phyloP scores from a whole-genome alignment of 2,888 invertebrate genomes.

The Podotricha telesiphe region DNA sequence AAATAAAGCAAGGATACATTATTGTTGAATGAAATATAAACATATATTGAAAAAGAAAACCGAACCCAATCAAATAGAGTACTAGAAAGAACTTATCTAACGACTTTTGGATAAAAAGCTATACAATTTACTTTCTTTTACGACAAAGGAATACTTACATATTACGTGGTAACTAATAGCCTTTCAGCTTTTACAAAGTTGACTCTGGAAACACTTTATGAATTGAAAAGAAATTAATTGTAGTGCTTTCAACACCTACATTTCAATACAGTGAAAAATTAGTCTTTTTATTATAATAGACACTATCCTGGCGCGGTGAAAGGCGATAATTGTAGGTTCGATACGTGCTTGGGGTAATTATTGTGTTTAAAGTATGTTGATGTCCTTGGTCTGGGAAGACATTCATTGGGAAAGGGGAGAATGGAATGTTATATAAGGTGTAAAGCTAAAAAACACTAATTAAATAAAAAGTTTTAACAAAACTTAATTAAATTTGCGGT shows the following conservation, averaged over 20 bases:
- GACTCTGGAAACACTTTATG: slow-evolving; percentile 4
- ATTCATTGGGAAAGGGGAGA: too few relatives aligned
- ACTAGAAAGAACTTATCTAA: slow-evolving; percentile 28
- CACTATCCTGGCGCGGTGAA: too few relatives aligned
- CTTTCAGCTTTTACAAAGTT: slow-evolving; percentile 9
- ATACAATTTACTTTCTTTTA: slow-evolving; percentile 23
- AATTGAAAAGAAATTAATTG: background rate
- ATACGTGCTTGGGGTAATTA: too few relatives aligned
- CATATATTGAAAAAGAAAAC: slow-evolving; percentile 10
- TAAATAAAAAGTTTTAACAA: too few relatives aligned
- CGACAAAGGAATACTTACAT: slow-evolving; percentile 6
- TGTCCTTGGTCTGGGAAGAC: too few relatives aligned
- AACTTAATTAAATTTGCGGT: too few relatives aligned
- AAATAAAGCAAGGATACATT: background rate
- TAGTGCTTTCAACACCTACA: background rate
- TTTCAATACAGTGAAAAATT: background rate
- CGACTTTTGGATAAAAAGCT: slow-evolving; percentile 20
- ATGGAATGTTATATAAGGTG: too few relatives aligned
- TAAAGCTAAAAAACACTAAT: too few relatives aligned
- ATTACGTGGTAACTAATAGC: slow-evolving; percentile 13
- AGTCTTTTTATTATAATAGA: background rate
- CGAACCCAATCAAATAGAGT: slow-evolving; percentile 33
- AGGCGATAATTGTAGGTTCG: too few relatives aligned
- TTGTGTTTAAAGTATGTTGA: too few relatives aligned
- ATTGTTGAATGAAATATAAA: slow-evolving; percentile 9